Conservation (phyloP, 2,797 vertebrate species). For the Labeo calbasu region DNA sequence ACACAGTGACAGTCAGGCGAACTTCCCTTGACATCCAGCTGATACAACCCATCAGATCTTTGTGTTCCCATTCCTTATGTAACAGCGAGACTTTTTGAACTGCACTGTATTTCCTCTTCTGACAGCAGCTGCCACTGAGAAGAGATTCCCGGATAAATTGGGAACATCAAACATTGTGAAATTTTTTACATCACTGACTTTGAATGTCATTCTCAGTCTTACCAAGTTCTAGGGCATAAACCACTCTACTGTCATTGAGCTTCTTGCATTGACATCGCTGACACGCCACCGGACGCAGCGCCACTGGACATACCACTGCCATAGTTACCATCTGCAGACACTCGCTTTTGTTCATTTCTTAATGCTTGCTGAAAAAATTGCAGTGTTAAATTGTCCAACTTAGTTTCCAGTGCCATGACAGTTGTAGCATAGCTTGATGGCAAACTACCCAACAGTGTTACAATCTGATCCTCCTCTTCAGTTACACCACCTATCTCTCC, state of each 20-base stretch:
- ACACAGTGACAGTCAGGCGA: constrained; percentile 9
- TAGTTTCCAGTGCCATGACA: constrained; percentile 53
- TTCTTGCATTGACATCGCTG: constrained; percentile 55
- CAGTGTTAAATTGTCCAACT: constrained; percentile 51
- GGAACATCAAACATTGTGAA: constrained; percentile 59
- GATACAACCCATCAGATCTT: constrained; percentile 56
- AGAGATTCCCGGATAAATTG: constrained; percentile 56
- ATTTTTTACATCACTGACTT: constrained; percentile 49
- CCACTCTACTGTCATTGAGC: constrained; percentile 53
- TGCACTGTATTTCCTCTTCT: constrained; percentile 54
- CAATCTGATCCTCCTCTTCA: constrained; percentile 57
- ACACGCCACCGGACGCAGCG: constrained; percentile 12
- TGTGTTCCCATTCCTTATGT: constrained; percentile 61
- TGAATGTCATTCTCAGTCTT: constrained; percentile 54
- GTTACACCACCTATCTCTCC: constrained; percentile 44
- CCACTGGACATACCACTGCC: not conserved
- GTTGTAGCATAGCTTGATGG: constrained; percentile 53
- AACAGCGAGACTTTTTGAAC: constrained; percentile 60
- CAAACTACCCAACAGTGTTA: constrained; percentile 49
- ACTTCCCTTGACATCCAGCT: constrained; percentile 53
- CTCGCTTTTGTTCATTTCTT: constrained; percentile 52
- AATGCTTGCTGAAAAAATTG: constrained; percentile 53
- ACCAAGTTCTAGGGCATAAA: constrained; percentile 40
- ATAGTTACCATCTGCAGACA: not conserved
- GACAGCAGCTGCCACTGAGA: constrained; percentile 62